Percentiles rank a stretch among this genome's conserved stretches.
Evolutionary conservation across 1,140 invertebrate genomes (phyloP).

Genomic region (Platyscapa corneri): DNA sequence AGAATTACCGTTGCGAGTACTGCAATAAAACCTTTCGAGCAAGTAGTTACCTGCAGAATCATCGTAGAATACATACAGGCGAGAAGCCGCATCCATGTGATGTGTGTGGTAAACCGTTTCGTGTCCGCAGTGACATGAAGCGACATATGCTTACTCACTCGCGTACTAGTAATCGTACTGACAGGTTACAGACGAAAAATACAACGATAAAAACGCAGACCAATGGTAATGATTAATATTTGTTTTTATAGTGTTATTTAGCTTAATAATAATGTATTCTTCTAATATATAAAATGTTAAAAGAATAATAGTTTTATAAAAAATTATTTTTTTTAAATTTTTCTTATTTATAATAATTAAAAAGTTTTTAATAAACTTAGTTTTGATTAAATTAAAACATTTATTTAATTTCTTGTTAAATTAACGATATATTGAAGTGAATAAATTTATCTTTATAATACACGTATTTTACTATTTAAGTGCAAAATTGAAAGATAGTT

Average conservation of each 20-base stretch:
- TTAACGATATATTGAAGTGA: too few relatives aligned
- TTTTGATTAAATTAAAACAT: too few relatives aligned
- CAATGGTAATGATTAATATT: conserved; percentile 30
- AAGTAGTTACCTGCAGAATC: conserved; percentile 88
- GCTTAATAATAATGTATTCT: neutral
- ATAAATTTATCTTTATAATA: too few relatives aligned
- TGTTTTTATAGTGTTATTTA: neutral
- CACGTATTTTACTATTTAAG: too few relatives aligned
- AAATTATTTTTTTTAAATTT: neutral
- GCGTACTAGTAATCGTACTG: conserved; percentile 65
- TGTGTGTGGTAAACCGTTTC: conserved; percentile 87
- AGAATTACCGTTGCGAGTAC: conserved; percentile 91
- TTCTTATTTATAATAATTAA: too few relatives aligned
- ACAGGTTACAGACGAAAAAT: conserved; percentile 53
- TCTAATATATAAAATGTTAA: neutral
- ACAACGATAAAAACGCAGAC: conserved; percentile 5
- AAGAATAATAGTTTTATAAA: neutral
- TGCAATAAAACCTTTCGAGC: conserved; percentile 89
- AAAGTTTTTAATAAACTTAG: too few relatives aligned
- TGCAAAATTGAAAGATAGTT: too few relatives aligned
- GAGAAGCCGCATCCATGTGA: conserved; percentile 87
- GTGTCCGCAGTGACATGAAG: conserved; percentile 90
- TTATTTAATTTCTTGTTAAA: too few relatives aligned
- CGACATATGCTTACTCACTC: conserved; percentile 88
- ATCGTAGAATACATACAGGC: conserved; percentile 93